Conservation (phyloP, 2,888 invertebrate species). For the Tenthredo notha region DNA sequence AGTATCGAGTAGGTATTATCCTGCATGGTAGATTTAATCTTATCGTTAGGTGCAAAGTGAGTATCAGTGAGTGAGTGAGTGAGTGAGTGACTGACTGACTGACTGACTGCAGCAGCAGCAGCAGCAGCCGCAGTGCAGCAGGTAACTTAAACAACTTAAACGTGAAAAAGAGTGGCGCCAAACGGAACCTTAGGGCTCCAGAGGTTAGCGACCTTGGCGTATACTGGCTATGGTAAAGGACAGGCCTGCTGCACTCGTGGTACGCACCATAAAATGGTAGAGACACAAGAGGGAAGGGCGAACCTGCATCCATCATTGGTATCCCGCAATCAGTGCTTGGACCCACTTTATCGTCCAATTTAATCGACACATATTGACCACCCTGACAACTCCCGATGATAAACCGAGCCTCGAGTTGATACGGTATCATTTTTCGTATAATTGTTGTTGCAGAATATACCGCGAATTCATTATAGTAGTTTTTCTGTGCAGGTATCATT, state of each 20-base stretch:
- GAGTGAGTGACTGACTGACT: background rate
- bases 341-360: conserved; percentile 70
- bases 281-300: conserved; percentile 50
- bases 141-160: conserved; percentile 1
- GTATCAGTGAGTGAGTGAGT: conserved; percentile 15
- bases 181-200: conserved; percentile 66
- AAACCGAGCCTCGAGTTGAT: background rate
- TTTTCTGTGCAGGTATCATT: background rate
- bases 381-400: background rate
- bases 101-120: background rate
- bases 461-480: background rate
- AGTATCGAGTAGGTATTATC: conserved; percentile 38
- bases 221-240: conserved; percentile 62
- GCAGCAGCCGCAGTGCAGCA: background rate
- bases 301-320: conserved; percentile 68
- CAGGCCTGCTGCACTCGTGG: conserved; percentile 40
- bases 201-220: conserved; percentile 62
- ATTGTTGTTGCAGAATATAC: background rate
- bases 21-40: conserved; percentile 15
- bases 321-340: conserved; percentile 69
- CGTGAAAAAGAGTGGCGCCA: conserved; percentile 65
- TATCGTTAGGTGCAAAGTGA: background rate
- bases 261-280: conserved; percentile 53
- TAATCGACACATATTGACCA: conserved; percentile 61
- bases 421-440: background rate